These are phyloP conservation scores for Nannospalax galili DNA, from an alignment of 2,113 vertebrate genomes.

Conservation along the genomic window DNA sequence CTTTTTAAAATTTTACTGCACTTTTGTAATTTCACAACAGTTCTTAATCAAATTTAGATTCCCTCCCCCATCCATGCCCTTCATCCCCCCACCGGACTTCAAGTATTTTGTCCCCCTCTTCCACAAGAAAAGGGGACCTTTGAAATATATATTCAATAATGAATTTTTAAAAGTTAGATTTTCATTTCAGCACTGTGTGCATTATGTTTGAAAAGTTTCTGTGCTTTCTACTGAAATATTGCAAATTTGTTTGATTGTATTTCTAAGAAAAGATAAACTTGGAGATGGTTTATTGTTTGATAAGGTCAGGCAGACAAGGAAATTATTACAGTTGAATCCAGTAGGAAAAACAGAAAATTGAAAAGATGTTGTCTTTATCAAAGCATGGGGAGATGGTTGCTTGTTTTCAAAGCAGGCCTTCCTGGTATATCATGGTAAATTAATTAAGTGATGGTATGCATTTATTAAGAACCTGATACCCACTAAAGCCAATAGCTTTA, in stretches of 20 bases:
- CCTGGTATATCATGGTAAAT: not conserved
- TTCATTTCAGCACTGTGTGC: not conserved
- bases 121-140: not conserved
- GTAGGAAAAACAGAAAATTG: conserved; percentile 1
- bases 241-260: conserved; percentile 22
- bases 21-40: too few species aligned
- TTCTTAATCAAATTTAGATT: too few species aligned
- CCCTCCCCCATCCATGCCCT: too few species aligned
- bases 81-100: too few species aligned
- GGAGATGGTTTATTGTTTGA: conserved; percentile 18
- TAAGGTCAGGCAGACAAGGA: conserved; percentile 49
- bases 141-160: conserved; percentile 22
- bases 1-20: too few species aligned
- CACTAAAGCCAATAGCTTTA: not conserved
- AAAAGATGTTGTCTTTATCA: conserved; percentile 47
- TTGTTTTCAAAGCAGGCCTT: conserved; percentile 7
- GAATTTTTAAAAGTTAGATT: conserved; percentile 35
- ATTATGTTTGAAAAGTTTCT: not conserved
- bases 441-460: not conserved
- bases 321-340: conserved; percentile 32
- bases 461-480: conserved; percentile 34
- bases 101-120: too few species aligned
- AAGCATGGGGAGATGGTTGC: not conserved
- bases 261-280: conserved; percentile 59
- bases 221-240: conserved; percentile 35